Base-by-base conservation (phyloP, 2,797 vertebrate genomes). In the Bovichtus variegatus region DNA sequence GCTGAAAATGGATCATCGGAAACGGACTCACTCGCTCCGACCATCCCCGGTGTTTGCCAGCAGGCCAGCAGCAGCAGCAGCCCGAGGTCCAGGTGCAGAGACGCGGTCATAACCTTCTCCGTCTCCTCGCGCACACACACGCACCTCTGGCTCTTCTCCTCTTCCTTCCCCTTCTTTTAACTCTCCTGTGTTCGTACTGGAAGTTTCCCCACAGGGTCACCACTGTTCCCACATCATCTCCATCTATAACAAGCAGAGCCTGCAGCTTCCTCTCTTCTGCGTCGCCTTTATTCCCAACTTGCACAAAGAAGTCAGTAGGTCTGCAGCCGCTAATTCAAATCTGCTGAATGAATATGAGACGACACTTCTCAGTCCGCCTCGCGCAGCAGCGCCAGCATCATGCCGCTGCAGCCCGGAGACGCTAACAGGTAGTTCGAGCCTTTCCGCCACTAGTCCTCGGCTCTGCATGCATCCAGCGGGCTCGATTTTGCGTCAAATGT, bases 371-470 rank as follows among this genome's bases (percentile, higher is more conserved):
- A 7, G 18, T 16, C 13, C 5, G 27, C 54, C 2, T 38, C 58
- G 57, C 62, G 67, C 69, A 13, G 58, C 49, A 7, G 36, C 11
- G 50, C 10, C 41, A 19, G 51, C 46, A 41, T 34, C 21, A 18
- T 40, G 65, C 69, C 18, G n/a, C 31, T 31, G 65, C 64, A 58
- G 73, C 65, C 19, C 25, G 44, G 59, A 29, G 81, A 61, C 38
- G 87, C 90, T 55, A 93, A 93, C 92, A 92, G 89, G 92, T 92
- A 77, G 89, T 84, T 81, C 59, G n/a, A n/a, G 4, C 55, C 23
- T 25, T 1, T 27, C 64, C 47, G 15, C 8, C 40, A 29, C 75
- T 15, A 29, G 53, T 47, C 69, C 49, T 23, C 76, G 3, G 36
- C 47, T 71, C 34, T 46, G 70, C 31, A 10, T 4, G 43, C 6